Evolutionary conservation across 1,140 invertebrate species (phyloP), one percentile per base, ranked within the genome.

Genomic region (Druon quercuslanigerum): DNA sequence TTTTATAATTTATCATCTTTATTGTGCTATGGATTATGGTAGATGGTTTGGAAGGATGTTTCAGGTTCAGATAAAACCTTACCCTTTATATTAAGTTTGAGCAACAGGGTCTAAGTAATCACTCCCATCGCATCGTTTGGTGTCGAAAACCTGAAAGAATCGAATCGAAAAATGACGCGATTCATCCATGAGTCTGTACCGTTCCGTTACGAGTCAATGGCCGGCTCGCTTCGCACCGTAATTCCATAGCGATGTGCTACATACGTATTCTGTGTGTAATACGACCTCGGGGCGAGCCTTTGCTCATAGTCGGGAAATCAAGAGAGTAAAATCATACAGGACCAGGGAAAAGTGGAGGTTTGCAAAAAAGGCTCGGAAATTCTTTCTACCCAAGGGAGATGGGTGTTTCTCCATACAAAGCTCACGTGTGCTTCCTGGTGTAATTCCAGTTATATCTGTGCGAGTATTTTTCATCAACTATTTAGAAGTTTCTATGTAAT

Each of bases 201-300:
- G 60, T 66, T 66, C 60, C 60, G 60, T 66, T 66, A 66, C 60
- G 60, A 66, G 60, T 66, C 60, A 66, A 66, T 66, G 60, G 60
- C 60, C 60, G 60, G 40, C 25, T 66, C 14, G 60, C 60, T 40
- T 66, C 60, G 60, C 60, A 66, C 60, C 33, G 60, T 66, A 66
- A 66, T 66, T 33, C 40, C 40, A 33, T n/a, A 66, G 14, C 60
- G 33, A 66, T 66, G 60, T 66, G 60, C 60, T 40, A 66, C 60
- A 66, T 66, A 66, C 60, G 20, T 66, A 66, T 33, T 8, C 56
- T 33, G 57, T 66, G 20, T 66, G n/a, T 66, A 40, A 33, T 66
- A n/a, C 60, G 40, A 66, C 25, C 14, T 66, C 33, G 60, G n/a
- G 60, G 60, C 60, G 60, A 66, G 60, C 60, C 60, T 66, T 33